Base-by-base conservation (phyloP, 1,140 invertebrate species). In the Rhopalosiphum padi region DNA sequence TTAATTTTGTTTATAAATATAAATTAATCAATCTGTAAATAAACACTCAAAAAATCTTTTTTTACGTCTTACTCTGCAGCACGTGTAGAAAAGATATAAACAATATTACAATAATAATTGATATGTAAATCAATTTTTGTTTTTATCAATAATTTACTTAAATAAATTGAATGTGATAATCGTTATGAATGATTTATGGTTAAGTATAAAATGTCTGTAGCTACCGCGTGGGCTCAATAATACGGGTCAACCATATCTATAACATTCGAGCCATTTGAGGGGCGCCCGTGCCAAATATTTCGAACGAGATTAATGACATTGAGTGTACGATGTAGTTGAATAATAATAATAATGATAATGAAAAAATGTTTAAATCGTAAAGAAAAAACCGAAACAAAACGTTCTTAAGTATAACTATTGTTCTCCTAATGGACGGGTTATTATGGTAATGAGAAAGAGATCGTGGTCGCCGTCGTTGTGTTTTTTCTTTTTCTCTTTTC, bases 401-500 rank as follows among this genome's bases (percentile, higher is more conserved):
- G 91, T 55, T 93, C 30, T 11, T 85, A 92, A 82, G 91, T 55
- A 93, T 55, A 93, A 93, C 91, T 93, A 93, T 93, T 93, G 91
- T 93, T 93, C 91, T 93, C 91, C 51, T 93, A 93, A 86, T 93
- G 82, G 48, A 93, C 91, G 82, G 91, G 91, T 93, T 85, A 93
- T 93, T 93, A 93, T 93, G 91, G 82, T 93, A 93, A 93, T 93
- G 91, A 93, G 91, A 86, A 93, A 86, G 91, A 51, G 82, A 85
- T 93, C 48, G 82, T 93, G 35, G 91, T 86, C 91, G 48, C 30
- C 82, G 91, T 43, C 25, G 48, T 86, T 25, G 82, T 93, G 46
- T 85, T 60, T 90, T 85, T 85, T 93, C 41, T 55, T 83, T 86
- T 55, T 35, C 35, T 93, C 53, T 93, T 92, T 86, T 85, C 77